Evolutionary conservation across 2,797 vertebrate species (phyloP).

Genomic region (Falco cherrug): DNA sequence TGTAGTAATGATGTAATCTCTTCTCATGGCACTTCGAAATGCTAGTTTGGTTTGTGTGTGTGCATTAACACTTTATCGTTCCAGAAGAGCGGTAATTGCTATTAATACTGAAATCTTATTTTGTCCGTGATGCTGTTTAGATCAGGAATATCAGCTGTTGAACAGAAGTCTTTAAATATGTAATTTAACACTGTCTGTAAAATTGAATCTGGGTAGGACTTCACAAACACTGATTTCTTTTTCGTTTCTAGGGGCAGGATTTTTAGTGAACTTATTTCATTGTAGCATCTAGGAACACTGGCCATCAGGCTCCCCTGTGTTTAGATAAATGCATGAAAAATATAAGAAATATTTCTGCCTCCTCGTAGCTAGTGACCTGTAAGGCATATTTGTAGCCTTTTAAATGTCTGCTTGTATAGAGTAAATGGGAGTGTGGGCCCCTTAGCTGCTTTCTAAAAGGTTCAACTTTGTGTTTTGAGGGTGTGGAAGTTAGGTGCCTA

Average conservation of each 20-base stretch:
- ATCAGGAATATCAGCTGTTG: neutral
- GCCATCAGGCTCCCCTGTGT: neutral
- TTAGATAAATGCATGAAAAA: neutral
- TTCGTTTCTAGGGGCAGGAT: neutral
- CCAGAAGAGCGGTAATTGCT: neutral
- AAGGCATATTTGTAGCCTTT: neutral
- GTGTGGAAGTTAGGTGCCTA: neutral
- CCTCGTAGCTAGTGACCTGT: neutral
- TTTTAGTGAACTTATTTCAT: neutral
- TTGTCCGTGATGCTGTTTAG: neutral
- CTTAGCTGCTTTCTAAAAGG: neutral
- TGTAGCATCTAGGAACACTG: neutral
- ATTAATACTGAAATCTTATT: neutral
- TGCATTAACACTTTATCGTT: neutral
- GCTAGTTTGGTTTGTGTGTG: neutral
- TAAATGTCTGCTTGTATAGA: neutral
- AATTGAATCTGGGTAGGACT: neutral
- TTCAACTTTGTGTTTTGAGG: neutral
- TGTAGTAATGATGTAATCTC: neutral
- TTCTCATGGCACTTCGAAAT: neutral
- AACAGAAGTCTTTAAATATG: neutral
- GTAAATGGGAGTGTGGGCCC: neutral
- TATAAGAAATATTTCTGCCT: neutral
- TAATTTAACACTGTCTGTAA: neutral
- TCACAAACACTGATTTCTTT: neutral